Evolutionary conservation across 2,113 vertebrate genomes (phyloP), one percentile per base, ranked within the genome.

Genomic region (Macquaria australasica): DNA sequence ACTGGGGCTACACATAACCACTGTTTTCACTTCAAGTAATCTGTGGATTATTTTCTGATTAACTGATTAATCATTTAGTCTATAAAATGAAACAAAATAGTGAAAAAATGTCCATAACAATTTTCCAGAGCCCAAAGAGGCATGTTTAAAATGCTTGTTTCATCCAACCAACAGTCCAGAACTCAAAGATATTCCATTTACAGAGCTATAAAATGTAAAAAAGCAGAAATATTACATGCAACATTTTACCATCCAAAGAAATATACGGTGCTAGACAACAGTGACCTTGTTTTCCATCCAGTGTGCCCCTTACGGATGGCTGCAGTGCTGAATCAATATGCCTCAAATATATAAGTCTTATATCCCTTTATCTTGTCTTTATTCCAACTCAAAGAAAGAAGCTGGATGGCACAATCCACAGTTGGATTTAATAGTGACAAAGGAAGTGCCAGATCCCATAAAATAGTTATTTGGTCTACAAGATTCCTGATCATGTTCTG

Each of bases 401-500:
- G 34, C 5, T n/a, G 25, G 8, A 56, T 56, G n/a, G 37, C 37
- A 20, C 34, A 60, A 60, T 11, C 10, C 43, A 43, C 3, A 43
- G 43, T 3, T 15, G 18, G 66, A 58, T 50, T 60, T 64, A 64
- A 83, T 79, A 63, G 62, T 25, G 16, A 41, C 28, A 83, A 23
- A 70, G 75, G 45, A 78, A 82, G 63, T 50, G 43, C 39, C 58
- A 58, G 58, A 80, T 62, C 58, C 6, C 18, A 66, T 79, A 66
- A 45, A 79, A 71, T 3, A 31, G 1, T 16, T 6, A 73, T 81
- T 53, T 60, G 39, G 59, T 45, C 56, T 31, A 45, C 8, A 20
- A 56, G 72, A 45, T 45, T 70, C 73, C 60, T 59, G 53, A 59
- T 73, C 39, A 53, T n/a, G 73, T 83, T 72, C 75, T 58, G 59